Conservation (phyloP, 2,888 invertebrate species). For the Drosophila greeni region DNA sequence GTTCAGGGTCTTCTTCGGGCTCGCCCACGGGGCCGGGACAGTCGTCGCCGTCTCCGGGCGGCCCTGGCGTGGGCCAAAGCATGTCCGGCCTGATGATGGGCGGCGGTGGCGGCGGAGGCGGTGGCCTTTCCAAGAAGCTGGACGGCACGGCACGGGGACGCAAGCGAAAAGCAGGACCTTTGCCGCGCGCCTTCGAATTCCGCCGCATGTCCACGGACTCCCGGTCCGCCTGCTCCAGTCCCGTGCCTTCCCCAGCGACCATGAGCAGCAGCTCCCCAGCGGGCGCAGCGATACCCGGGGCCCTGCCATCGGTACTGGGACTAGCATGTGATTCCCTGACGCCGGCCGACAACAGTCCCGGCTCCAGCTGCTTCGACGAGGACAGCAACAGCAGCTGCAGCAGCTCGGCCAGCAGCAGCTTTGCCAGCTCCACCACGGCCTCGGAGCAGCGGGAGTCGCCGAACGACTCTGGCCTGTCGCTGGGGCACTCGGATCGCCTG, state of each 20-base stretch:
- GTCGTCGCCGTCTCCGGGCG: conserved; percentile 23
- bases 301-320: neutral
- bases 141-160: conserved; percentile 73
- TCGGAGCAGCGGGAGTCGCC: conserved; percentile 13
- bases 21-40: conserved; percentile 25
- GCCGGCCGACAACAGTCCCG: neutral
- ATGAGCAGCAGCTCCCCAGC: conserved; percentile 2
- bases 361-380: conserved; percentile 63
- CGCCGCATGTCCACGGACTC: conserved; percentile 76
- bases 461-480: conserved; percentile 58
- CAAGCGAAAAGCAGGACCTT: conserved; percentile 83
- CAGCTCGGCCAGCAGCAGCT: conserved; percentile 60
- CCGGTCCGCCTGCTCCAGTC: conserved; percentile 25
- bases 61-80: conserved; percentile 21
- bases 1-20: conserved; percentile 13
- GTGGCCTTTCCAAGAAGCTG: conserved; percentile 59
- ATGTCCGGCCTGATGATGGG: conserved; percentile 42
- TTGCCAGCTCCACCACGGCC: conserved; percentile 55
- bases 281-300: conserved; percentile 4
- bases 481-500: conserved; percentile 58
- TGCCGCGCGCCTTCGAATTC: conserved; percentile 80
- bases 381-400: conserved; percentile 69
- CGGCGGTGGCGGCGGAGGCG: conserved; percentile 4
- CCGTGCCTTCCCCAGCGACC: conserved; percentile 11
- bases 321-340: conserved; percentile 22